phyloP scores from a whole-genome alignment of 2,888 invertebrate genomes.

The Drosophila leonis region DNA sequence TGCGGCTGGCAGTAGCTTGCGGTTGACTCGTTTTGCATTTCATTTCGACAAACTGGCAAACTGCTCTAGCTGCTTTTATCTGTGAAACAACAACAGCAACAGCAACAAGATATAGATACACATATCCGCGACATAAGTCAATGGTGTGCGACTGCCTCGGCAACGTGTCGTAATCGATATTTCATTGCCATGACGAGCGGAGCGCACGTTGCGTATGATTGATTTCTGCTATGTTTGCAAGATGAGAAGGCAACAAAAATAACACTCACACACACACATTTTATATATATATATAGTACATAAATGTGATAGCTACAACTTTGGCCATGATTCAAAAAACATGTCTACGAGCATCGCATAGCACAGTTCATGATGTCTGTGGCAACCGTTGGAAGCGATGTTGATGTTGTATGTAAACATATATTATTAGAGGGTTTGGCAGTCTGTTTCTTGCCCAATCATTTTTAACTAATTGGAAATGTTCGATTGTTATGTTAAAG shows the following conservation, averaged over 20 bases:
- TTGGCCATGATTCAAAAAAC: constrained; percentile 43
- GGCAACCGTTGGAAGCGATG: constrained; percentile 36
- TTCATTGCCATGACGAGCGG: constrained; percentile 69
- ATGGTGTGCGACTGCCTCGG: constrained; percentile 44
- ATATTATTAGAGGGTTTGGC: not conserved
- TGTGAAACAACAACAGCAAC: constrained; percentile 16
- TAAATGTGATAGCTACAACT: constrained; percentile 27
- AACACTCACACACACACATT: constrained; percentile 12
- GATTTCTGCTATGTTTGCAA: constrained; percentile 58
- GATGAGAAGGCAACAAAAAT: constrained; percentile 33
- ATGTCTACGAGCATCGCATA: constrained; percentile 25
- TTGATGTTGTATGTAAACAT: constrained; percentile 22
- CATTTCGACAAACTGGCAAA: constrained; percentile 46
- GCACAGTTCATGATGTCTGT: constrained; percentile 34
- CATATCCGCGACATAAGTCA: constrained; percentile 59
- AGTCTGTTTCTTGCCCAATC: constrained; percentile 26
- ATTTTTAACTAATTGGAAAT: constrained; percentile 38
- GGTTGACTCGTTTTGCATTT: constrained; percentile 72
- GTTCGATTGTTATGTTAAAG: constrained; percentile 6
- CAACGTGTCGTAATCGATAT: constrained; percentile 77
- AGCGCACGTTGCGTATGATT: constrained; percentile 75
- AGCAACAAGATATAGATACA: constrained; percentile 30
- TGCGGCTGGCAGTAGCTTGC: constrained; percentile 38
- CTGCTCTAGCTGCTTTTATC: constrained; percentile 40
- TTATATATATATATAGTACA: constrained; percentile 8